A percentile compares a stretch with the other conserved stretches of the same genome.
These are phyloP conservation scores for Neoitamus cyanurus DNA, from an alignment of 2,888 invertebrate species.

Conservation along the genomic window DNA sequence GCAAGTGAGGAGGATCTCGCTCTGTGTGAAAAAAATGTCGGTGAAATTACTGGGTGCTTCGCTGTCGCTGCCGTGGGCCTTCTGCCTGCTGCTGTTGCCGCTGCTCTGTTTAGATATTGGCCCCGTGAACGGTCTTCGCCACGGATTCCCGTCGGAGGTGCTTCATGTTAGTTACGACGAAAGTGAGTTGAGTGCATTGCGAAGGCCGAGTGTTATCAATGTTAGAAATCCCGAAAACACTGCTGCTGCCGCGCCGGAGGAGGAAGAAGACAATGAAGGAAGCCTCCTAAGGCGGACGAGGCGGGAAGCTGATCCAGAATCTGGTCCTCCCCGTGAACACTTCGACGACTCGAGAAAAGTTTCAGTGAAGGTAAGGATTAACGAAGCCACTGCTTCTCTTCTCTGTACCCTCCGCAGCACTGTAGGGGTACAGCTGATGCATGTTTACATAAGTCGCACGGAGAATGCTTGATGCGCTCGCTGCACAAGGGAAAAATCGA, in stretches of 20 bases:
- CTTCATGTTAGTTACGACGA: slow-evolving; percentile 48
- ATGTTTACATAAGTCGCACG: background rate
- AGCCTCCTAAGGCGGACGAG: background rate
- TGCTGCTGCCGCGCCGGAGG: background rate
- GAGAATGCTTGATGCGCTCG: background rate
- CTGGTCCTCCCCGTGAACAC: background rate
- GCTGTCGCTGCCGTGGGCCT: background rate
- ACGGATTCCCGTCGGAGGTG: slow-evolving; percentile 49
- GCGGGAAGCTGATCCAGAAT: background rate
- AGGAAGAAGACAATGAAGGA: background rate
- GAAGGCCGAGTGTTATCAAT: background rate
- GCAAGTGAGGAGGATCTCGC: background rate
- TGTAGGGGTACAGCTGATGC: background rate
- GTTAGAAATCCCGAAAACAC: background rate
- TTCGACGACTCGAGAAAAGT: background rate
- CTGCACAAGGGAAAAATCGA: slow-evolving; percentile 16
- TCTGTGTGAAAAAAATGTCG: slow-evolving; percentile 3
- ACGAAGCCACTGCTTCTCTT: too few relatives aligned
- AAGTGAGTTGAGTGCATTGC: slow-evolving; percentile 7
- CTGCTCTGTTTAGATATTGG: background rate
- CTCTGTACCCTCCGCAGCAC: background rate
- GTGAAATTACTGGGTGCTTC: background rate
- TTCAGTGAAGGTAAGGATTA: slow-evolving; percentile 1
- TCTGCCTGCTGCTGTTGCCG: background rate
- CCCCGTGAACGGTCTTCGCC: slow-evolving; percentile 42